A percentile compares a stretch with the other conserved stretches of the same genome.
These are phyloP conservation scores for Prorops nasuta DNA, from an alignment of 1,140 invertebrate genomes.

Conservation along the genomic window DNA sequence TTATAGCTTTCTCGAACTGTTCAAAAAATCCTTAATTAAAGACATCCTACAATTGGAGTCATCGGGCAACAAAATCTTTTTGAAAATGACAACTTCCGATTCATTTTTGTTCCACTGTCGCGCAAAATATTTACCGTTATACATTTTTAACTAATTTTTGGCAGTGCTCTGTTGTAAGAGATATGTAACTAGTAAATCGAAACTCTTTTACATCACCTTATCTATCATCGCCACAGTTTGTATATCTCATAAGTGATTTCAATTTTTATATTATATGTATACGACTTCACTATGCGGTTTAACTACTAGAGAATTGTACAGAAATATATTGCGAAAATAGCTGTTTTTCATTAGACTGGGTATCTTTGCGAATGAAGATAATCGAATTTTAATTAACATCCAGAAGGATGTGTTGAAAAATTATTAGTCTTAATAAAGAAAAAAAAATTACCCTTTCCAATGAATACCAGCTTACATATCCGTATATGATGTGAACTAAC, in stretches of 20 bases:
- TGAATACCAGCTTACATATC: constrained; percentile 28
- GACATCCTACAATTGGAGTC: no score
- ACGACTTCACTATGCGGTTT: not conserved
- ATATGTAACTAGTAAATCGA: not conserved
- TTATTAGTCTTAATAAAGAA: not conserved
- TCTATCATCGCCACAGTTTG: not conserved
- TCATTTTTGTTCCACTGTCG: no score
- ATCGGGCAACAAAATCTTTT: no score
- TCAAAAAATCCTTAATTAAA: not conserved
- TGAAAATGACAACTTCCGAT: no score
- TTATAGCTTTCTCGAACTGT: not conserved
- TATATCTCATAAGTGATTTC: not conserved
- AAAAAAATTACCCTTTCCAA: constrained; percentile 20
- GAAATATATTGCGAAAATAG: not conserved
- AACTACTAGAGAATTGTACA: not conserved
- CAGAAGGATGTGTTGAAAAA: not conserved
- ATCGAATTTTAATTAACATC: not conserved
- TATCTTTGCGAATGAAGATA: not conserved
- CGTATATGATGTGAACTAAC: constrained; percentile 20
- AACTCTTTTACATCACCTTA: not conserved
- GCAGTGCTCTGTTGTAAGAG: no score
- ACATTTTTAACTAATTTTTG: no score
- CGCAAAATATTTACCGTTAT: no score
- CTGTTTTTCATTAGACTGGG: not conserved
- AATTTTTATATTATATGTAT: not conserved